phyloP scores from a whole-genome alignment of 2,797 vertebrate species.

The Crocodylus rhombifer region DNA sequence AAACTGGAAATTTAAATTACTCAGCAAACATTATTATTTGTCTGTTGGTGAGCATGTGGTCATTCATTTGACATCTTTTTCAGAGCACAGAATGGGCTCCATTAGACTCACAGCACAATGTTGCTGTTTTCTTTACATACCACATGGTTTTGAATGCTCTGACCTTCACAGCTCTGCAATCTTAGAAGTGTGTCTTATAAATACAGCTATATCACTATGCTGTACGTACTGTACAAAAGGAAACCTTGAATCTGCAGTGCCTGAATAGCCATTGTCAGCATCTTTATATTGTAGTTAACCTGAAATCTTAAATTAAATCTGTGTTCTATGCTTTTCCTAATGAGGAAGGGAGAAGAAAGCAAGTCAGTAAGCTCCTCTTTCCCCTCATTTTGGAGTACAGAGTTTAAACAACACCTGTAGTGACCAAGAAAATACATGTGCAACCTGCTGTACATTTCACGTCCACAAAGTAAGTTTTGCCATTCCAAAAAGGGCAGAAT shows the following conservation, averaged over 20 bases:
- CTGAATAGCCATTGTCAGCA: neutral
- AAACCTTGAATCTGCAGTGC: neutral
- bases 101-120: neutral
- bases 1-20: neutral
- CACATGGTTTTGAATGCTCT: conserved; percentile 12
- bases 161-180: conserved; percentile 38
- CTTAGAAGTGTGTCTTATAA: conserved; percentile 49
- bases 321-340: conserved; percentile 43
- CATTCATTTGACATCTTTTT: neutral
- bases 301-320: conserved; percentile 50
- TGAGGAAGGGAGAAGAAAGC: neutral
- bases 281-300: conserved; percentile 4
- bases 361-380: neutral
- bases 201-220: neutral
- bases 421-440: conserved; percentile 58
- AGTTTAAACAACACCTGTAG: conserved; percentile 6
- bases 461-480: conserved; percentile 13
- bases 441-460: neutral
- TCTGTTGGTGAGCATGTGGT: neutral
- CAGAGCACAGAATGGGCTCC: neutral
- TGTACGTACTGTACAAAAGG: neutral
- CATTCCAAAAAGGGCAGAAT: conserved; percentile 8
- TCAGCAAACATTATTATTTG: neutral
- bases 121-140: conserved; percentile 29
- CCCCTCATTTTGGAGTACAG: neutral